These are phyloP conservation scores for Pseudonaja textilis DNA, from an alignment of 2,113 vertebrate genomes.

Conservation along the genomic window DNA sequence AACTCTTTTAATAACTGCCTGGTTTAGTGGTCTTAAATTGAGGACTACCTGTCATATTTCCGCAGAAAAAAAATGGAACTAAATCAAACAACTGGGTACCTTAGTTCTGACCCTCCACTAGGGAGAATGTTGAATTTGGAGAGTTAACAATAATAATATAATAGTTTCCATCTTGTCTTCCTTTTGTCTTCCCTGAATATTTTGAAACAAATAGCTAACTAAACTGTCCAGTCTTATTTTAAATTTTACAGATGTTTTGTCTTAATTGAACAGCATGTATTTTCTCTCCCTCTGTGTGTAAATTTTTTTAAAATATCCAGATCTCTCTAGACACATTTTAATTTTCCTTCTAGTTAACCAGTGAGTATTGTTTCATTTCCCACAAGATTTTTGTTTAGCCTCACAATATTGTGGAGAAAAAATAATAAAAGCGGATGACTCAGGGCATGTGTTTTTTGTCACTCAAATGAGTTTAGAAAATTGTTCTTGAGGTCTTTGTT, in stretches of 20 bases:
- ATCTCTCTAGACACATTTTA: neutral
- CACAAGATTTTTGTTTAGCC: neutral
- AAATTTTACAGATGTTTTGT: neutral
- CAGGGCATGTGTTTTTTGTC: neutral
- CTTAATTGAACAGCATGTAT: neutral
- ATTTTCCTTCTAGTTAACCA: neutral
- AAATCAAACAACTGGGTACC: neutral
- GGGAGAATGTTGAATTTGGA: neutral
- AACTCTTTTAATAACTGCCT: neutral
- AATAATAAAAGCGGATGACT: neutral
- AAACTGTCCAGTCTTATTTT: neutral
- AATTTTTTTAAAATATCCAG: neutral
- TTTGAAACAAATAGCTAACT: neutral
- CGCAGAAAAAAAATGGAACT: neutral
- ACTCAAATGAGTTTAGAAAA: neutral
- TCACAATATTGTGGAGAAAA: neutral
- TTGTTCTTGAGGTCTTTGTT: neutral
- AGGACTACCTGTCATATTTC: neutral
- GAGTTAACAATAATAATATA: neutral
- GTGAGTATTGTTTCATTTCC: neutral
- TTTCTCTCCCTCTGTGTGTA: neutral
- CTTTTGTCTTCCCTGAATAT: neutral
- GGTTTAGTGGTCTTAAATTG: neutral
- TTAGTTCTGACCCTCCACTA: neutral
- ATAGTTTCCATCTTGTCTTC: neutral